Percentiles rank a stretch among this genome's conserved stretches.
phyloP scores from a whole-genome alignment of 2,113 vertebrate genomes.

The Seriola dumerili region DNA sequence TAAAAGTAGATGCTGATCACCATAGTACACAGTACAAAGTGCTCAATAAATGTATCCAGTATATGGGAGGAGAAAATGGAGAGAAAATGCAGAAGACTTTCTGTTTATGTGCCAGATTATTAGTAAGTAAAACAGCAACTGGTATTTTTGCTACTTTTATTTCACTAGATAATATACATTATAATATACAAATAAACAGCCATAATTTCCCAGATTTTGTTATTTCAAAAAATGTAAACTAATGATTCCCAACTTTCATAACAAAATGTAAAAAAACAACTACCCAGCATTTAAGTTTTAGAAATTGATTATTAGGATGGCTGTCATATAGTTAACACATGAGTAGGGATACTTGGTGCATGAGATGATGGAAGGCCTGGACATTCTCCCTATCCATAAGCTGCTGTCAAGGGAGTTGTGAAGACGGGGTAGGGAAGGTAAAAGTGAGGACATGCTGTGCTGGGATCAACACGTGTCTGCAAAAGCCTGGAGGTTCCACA shows the following conservation, averaged over 20 bases:
- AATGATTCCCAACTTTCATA: not conserved
- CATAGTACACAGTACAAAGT: not conserved
- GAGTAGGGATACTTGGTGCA: slow-evolving; percentile 24
- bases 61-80: not conserved
- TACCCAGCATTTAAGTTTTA: not conserved
- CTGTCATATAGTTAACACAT: not conserved
- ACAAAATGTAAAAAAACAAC: not conserved
- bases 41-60: not conserved
- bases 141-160: too few species aligned
- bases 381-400: slow-evolving; percentile 63
- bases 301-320: not conserved
- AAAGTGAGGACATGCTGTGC: slow-evolving; percentile 75
- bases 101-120: too few species aligned
- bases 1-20: not conserved
- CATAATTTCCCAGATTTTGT: not conserved
- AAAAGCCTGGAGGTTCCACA: slow-evolving; percentile 81
- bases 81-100: not conserved
- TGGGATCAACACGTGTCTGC: slow-evolving; percentile 82
- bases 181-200: too few species aligned
- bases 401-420: slow-evolving; percentile 58
- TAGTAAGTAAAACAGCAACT: too few species aligned
- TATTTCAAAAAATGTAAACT: not conserved
- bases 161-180: too few species aligned
- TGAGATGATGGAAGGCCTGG: slow-evolving; percentile 34
- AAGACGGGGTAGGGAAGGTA: slow-evolving; percentile 68